Percentiles rank a stretch among this genome's conserved stretches.
These are phyloP conservation scores for Morinoia aosen DNA, from an alignment of 2,888 invertebrate species.

Conservation along the genomic window DNA sequence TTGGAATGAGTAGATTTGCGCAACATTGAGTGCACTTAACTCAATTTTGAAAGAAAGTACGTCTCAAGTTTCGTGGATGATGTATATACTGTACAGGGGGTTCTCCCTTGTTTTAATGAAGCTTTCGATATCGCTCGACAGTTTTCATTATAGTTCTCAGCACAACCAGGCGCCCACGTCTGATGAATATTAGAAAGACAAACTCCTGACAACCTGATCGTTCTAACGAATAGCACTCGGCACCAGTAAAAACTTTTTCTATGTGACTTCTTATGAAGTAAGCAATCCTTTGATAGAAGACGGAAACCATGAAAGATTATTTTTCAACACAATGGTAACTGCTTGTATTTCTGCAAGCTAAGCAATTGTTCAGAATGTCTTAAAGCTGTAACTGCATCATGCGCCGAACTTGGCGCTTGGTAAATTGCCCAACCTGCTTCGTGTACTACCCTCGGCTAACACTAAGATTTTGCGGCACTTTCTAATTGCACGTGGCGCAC, in stretches of 20 bases:
- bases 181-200: background rate
- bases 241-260: background rate
- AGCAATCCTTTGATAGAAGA: background rate
- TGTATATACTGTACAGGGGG: background rate
- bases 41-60: background rate
- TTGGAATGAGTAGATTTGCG: background rate
- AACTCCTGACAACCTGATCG: background rate
- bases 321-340: background rate
- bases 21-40: background rate
- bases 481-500: too few relatives aligned
- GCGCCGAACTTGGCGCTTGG: too few relatives aligned
- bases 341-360: background rate
- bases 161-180: background rate
- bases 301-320: background rate
- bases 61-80: background rate
- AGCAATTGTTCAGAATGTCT: background rate
- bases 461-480: too few relatives aligned
- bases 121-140: background rate
- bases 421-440: too few relatives aligned
- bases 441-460: too few relatives aligned
- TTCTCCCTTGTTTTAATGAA: background rate
- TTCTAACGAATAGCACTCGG: background rate
- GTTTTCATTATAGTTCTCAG: background rate
- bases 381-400: too few relatives aligned
- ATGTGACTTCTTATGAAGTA: background rate